Evolutionary conservation across 2,888 invertebrate species (phyloP).

Genomic region (Heteropelma amictum): DNA sequence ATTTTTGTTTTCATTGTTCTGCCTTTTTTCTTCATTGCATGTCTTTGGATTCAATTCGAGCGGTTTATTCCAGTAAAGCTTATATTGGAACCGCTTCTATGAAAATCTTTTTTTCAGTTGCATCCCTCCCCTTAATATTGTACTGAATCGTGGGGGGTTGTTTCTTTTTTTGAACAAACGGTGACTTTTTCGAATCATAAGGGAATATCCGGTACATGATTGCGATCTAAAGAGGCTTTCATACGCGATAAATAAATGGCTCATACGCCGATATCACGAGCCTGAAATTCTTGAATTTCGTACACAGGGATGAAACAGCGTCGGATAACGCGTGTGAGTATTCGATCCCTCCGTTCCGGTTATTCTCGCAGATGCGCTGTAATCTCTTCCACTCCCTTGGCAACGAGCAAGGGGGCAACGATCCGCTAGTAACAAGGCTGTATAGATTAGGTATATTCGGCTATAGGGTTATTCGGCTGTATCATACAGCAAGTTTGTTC

Average conservation of each 20-base stretch:
- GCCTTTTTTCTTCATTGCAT: background rate
- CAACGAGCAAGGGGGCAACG: conserved; percentile 43
- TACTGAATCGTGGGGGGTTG: too few relatives aligned
- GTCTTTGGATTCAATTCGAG: too few relatives aligned
- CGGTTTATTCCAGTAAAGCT: too few relatives aligned
- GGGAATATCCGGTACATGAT: background rate
- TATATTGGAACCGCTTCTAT: too few relatives aligned
- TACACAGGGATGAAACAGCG: conserved; percentile 38
- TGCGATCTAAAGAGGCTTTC: conserved; percentile 4
- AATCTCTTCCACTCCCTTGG: conserved; percentile 59
- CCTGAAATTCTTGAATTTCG: conserved; percentile 57
- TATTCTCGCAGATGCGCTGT: conserved; percentile 62
- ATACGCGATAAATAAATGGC: conserved; percentile 7
- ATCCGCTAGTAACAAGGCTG: conserved; percentile 20
- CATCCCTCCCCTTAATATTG: too few relatives aligned
- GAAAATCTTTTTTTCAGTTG: too few relatives aligned
- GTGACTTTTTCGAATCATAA: too few relatives aligned
- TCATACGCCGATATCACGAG: background rate
- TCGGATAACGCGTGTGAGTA: conserved; percentile 4
- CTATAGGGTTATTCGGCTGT: conserved; percentile 14
- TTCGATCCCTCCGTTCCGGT: conserved; percentile 21
- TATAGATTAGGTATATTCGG: conserved; percentile 32
- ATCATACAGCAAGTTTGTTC: conserved; percentile 42
- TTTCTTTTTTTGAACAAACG: background rate
- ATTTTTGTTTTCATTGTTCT: background rate